Conservation (phyloP, 2,888 invertebrate species). For the Trilocha varians region DNA sequence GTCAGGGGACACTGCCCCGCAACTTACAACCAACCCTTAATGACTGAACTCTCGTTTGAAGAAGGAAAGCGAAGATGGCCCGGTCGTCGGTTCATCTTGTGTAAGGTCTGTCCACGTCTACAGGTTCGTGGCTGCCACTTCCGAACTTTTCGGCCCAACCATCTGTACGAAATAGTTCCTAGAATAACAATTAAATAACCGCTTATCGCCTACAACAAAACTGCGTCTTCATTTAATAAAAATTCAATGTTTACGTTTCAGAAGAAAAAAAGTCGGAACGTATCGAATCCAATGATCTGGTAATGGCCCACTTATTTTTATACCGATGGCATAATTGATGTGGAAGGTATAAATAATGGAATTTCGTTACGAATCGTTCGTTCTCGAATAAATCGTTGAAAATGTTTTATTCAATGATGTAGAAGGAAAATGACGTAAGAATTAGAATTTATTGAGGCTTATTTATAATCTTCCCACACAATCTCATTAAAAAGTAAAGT, state of each 20-base stretch:
- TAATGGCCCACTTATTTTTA: neutral
- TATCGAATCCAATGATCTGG: neutral
- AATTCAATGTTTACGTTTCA: constrained; percentile 14
- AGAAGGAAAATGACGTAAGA: neutral
- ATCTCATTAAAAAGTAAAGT: too few relatives aligned
- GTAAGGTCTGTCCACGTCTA: too few relatives aligned
- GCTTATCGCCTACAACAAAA: neutral
- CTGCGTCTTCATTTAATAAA: constrained; percentile 9
- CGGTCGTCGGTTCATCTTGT: too few relatives aligned
- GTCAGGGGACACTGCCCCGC: too few relatives aligned
- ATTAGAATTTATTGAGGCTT: neutral
- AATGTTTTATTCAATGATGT: neutral
- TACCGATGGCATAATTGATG: neutral
- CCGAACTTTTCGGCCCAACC: too few relatives aligned
- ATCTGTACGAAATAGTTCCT: too few relatives aligned
- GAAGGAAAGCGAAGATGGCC: too few relatives aligned
- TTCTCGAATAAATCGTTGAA: neutral
- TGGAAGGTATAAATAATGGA: neutral
- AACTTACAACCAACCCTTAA: too few relatives aligned
- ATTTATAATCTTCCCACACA: too few relatives aligned
- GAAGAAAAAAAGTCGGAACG: constrained; percentile 11
- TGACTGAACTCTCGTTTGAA: too few relatives aligned
- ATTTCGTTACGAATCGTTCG: neutral
- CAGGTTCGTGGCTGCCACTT: too few relatives aligned
- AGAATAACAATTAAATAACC: too few relatives aligned